Conservation (phyloP, 2,888 invertebrate genomes). For the Leptura quadrifasciata region DNA sequence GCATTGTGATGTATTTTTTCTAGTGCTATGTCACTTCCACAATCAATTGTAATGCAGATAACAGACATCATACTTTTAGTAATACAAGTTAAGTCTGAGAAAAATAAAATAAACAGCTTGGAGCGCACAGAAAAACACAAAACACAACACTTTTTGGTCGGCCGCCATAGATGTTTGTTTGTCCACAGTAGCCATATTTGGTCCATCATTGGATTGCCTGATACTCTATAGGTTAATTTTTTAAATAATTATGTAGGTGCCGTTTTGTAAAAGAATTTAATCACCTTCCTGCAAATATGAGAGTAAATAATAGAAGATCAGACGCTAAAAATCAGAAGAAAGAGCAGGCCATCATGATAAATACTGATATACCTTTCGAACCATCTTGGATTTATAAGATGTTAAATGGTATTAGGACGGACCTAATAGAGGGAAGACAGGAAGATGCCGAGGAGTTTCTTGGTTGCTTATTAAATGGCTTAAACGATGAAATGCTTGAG, state of each 20-base stretch:
- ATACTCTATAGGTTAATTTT: neutral
- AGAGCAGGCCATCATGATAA: slow-evolving; percentile 73
- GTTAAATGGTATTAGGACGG: slow-evolving; percentile 85
- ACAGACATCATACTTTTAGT: too few relatives aligned
- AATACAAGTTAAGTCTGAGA: too few relatives aligned
- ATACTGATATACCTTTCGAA: slow-evolving; percentile 89
- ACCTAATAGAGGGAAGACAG: slow-evolving; percentile 90
- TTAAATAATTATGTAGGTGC: slow-evolving; percentile 75
- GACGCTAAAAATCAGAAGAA: slow-evolving; percentile 66
- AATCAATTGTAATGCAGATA: too few relatives aligned
- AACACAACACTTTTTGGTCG: too few relatives aligned
- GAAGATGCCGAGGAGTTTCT: slow-evolving; percentile 99
- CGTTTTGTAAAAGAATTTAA: slow-evolving; percentile 88
- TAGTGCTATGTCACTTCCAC: too few relatives aligned
- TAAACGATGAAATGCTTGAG: slow-evolving; percentile 98
- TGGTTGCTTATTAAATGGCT: slow-evolving; percentile 92
- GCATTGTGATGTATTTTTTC: too few relatives aligned
- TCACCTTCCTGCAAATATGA: slow-evolving; percentile 77
- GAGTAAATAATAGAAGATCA: slow-evolving; percentile 73
- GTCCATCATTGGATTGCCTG: too few relatives aligned
- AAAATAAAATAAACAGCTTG: too few relatives aligned
- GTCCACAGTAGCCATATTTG: too few relatives aligned
- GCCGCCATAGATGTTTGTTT: too few relatives aligned
- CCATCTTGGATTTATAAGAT: slow-evolving; percentile 91
- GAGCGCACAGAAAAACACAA: too few relatives aligned